Base-by-base conservation (phyloP, 2,113 vertebrate species). In the Channa argus region DNA sequence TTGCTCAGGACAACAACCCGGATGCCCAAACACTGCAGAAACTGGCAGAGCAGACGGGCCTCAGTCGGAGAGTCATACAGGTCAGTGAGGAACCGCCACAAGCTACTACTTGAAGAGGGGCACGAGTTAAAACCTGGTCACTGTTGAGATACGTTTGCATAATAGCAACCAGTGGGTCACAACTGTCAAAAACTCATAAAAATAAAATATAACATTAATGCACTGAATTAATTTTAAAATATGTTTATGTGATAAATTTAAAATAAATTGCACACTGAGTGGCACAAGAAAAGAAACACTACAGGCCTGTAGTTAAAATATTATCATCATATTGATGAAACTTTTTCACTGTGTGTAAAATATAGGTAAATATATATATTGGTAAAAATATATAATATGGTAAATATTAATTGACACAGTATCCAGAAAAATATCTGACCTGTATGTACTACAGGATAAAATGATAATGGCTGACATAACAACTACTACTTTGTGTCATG, bases 1-100 rank as follows among this genome's bases (percentile, higher is more conserved):
- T 99, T 92, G 97, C 98, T 90, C 98, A 98, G 94, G 97, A 99
- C 94, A 99, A 99, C 91, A 99, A 99, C 77, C 98, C 98, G 45
- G 97, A 99, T 8, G 98, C 98, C 64, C 98, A 99, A 80, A 99
- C 98, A 0, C 96, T 99, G 78, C 98, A 99, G 91, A 99, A 98
- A 76, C 92, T 99, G 87, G 97, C 97, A 2, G 98, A 99, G 91
- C 96, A 97, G 88, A 99, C 98, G 39, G 98, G 98, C 80, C 94
- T 99, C 85, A 99, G 98, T 92, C 94, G 98, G 66, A 95, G 98
- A 71, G 98, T 99, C 77, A 99, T 99, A 91, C 98, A 99, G 97
- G 98, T 99, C 74, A 93, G 81, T 59, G 60, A 24, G 7, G 39
- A 12, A 5, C 33, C 6, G 10, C 14, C 2, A 39, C 5, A 38